Evolutionary conservation across 2,113 vertebrate species (phyloP).

Genomic region (Sminthopsis crassicaudata): DNA sequence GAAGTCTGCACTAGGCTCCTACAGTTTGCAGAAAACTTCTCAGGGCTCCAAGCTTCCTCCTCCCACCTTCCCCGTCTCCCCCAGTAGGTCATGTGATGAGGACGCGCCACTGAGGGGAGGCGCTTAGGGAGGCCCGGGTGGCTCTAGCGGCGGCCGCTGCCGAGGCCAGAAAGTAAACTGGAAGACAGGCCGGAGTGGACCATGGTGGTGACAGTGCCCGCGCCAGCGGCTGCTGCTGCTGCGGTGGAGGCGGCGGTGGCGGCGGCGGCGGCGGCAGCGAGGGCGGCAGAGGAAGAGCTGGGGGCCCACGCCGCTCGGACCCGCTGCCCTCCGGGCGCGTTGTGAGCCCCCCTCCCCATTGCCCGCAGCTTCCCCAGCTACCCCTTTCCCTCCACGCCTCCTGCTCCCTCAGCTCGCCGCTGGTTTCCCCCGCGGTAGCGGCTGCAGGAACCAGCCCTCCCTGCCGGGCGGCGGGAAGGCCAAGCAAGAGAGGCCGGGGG

Average conservation of each 20-base stretch:
- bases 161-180: not conserved
- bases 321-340: not conserved
- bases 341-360: not conserved
- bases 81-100: not conserved
- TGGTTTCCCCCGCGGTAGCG: not conserved
- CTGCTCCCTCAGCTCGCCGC: not conserved
- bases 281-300: not conserved
- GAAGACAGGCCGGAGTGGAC: not conserved
- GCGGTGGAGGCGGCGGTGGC: not conserved
- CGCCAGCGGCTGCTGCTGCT: not conserved
- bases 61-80: not conserved
- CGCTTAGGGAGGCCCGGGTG: too few relatives aligned
- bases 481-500: not conserved
- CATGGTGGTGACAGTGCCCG: conserved; percentile 16
- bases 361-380: not conserved
- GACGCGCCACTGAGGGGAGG: not conserved
- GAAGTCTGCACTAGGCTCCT: not conserved
- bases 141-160: not conserved
- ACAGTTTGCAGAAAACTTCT: not conserved
- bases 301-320: conserved; percentile 13
- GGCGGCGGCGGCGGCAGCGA: not conserved
- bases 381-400: not conserved
- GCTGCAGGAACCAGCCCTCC: not conserved
- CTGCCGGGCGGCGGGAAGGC: not conserved
- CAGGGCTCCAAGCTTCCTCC: not conserved